phyloP scores from a whole-genome alignment of 2,797 vertebrate genomes.

The Galago senegalensis region DNA sequence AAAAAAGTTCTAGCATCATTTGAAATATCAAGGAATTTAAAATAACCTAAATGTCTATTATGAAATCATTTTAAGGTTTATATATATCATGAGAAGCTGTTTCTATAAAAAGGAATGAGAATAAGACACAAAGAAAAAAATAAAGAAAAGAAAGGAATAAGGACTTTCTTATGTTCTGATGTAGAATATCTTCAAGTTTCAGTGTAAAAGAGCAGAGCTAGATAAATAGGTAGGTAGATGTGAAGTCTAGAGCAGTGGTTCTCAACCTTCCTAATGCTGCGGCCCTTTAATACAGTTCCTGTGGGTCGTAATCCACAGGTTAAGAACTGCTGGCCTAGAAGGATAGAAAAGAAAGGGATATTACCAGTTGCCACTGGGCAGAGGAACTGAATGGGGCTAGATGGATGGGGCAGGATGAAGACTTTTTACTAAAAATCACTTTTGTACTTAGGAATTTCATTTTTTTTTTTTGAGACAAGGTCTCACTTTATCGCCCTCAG shows the following conservation, averaged over 20 bases:
- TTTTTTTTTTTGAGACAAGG: too few species aligned
- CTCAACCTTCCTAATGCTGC: too few species aligned
- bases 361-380: not conserved
- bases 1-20: not conserved
- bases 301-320: too few species aligned
- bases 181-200: not conserved
- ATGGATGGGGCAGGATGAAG: not conserved
- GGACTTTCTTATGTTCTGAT: not conserved
- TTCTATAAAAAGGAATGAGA: not conserved
- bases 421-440: too few species aligned
- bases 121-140: too few species aligned
- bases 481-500: too few species aligned
- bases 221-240: not conserved
- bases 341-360: not conserved
- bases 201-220: not conserved
- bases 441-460: too few species aligned
- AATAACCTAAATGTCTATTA: not conserved
- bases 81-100: not conserved
- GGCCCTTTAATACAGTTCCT: too few species aligned
- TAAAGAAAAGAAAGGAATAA: too few species aligned
- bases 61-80: not conserved
- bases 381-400: not conserved
- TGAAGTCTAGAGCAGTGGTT: not conserved
- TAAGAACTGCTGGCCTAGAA: not conserved
- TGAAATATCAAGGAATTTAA: not conserved